Evolutionary conservation across 2,888 invertebrate genomes (phyloP).

Genomic region (Brachyptera risi): DNA sequence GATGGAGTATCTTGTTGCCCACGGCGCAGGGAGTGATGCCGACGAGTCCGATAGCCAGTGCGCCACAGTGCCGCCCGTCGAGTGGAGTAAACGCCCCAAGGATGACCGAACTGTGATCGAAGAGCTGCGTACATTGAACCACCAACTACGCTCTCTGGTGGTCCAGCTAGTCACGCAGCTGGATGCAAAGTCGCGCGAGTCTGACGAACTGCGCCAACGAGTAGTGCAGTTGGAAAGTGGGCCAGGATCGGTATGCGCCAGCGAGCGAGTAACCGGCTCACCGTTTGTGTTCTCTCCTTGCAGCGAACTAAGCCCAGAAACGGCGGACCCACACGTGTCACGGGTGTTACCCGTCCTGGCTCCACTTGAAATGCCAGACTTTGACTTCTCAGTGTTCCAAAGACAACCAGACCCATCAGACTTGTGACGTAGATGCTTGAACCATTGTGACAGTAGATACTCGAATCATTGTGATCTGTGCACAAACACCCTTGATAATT

Average conservation of each 20-base stretch:
- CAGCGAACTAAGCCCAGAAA: constrained; percentile 37
- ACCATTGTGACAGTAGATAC: too few relatives aligned
- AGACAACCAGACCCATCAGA: too few relatives aligned
- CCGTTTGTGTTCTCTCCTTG: constrained; percentile 39
- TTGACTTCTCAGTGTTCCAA: constrained; percentile 48
- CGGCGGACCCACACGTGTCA: constrained; percentile 21
- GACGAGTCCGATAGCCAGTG: constrained; percentile 21
- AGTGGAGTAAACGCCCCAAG: constrained; percentile 54
- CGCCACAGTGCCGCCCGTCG: background rate
- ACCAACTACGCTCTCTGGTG: constrained; percentile 55
- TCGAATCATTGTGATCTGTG: too few relatives aligned
- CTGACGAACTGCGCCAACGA: constrained; percentile 54
- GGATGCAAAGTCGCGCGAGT: constrained; percentile 62
- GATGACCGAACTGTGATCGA: constrained; percentile 60
- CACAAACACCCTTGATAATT: too few relatives aligned
- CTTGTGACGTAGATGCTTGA: too few relatives aligned
- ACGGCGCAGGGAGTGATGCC: constrained; percentile 33
- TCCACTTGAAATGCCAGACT: constrained; percentile 59
- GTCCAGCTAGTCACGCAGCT: constrained; percentile 59
- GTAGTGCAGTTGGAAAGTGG: constrained; percentile 55
- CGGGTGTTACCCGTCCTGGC: constrained; percentile 49
- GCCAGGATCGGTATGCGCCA: constrained; percentile 25
- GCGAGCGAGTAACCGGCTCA: constrained; percentile 30
- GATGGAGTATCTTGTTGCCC: constrained; percentile 46
- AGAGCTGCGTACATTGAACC: constrained; percentile 61